Conservation (phyloP, 2,888 invertebrate species). For the Amphipyra tragopoginis region DNA sequence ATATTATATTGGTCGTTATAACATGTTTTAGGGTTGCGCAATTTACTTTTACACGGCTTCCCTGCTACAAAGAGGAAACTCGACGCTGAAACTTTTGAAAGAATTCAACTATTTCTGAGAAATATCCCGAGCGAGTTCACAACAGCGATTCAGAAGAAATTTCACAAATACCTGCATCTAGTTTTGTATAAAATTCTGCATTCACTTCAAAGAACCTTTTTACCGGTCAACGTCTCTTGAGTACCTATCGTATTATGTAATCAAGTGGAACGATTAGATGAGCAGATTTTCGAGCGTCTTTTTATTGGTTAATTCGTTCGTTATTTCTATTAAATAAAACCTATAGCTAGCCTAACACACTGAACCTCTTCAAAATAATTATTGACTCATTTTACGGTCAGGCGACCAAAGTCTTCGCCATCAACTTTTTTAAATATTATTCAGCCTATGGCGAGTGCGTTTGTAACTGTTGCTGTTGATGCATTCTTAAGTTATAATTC, state of each 20-base stretch:
- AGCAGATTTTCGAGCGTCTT: too few relatives aligned
- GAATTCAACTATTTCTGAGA: conserved; percentile 47
- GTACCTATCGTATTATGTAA: background rate
- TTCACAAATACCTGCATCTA: conserved; percentile 29
- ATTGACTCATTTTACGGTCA: too few relatives aligned
- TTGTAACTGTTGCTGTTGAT: too few relatives aligned
- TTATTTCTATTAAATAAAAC: too few relatives aligned
- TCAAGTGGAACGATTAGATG: too few relatives aligned
- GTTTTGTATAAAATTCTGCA: conserved; percentile 32
- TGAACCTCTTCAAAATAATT: too few relatives aligned
- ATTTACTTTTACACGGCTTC: conserved; percentile 17
- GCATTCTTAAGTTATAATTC: too few relatives aligned
- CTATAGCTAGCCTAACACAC: too few relatives aligned
- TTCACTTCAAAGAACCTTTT: conserved; percentile 32
- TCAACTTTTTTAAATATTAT: too few relatives aligned
- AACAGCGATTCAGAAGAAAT: conserved; percentile 32
- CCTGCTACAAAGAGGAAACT: conserved; percentile 38
- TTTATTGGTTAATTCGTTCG: too few relatives aligned
- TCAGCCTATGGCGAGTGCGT: too few relatives aligned
- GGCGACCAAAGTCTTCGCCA: too few relatives aligned
- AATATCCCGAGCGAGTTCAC: conserved; percentile 34
- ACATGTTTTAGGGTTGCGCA: conserved; percentile 10
- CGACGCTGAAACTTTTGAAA: conserved; percentile 34
- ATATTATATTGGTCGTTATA: conserved; percentile 4
- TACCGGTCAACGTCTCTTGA: conserved; percentile 6